phyloP scores from a whole-genome alignment of 2,888 invertebrate genomes.

The Noctua janthina region DNA sequence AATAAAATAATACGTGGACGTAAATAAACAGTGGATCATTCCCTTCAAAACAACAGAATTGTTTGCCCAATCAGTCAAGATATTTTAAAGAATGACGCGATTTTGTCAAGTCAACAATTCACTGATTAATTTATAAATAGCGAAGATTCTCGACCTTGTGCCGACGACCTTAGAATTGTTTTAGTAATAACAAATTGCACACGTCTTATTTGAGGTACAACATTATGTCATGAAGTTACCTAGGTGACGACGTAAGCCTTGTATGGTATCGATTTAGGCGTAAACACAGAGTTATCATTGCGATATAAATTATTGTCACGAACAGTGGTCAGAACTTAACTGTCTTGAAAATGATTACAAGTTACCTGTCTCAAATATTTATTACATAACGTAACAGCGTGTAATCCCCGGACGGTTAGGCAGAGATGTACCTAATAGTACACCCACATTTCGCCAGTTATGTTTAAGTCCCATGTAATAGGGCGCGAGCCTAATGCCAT shows the following conservation, averaged over 20 bases:
- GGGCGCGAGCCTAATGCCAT: no score
- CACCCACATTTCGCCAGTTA: no score
- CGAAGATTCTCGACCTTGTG: slow-evolving; percentile 62
- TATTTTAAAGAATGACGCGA: slow-evolving; percentile 46
- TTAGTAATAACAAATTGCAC: slow-evolving; percentile 62
- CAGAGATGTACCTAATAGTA: no score
- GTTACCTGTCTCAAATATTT: no score
- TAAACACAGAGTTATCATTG: not conserved
- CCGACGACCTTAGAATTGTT: slow-evolving; percentile 61
- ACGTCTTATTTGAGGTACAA: slow-evolving; percentile 34
- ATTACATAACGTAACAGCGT: no score
- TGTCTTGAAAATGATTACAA: not conserved
- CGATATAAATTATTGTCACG: not conserved
- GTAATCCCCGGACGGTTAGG: no score
- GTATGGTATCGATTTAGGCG: slow-evolving; percentile 3
- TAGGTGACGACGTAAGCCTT: slow-evolving; percentile 44
- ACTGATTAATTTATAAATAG: slow-evolving; percentile 55
- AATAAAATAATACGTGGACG: not conserved
- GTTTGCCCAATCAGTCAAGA: slow-evolving; percentile 20
- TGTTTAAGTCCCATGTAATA: no score
- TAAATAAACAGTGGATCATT: not conserved
- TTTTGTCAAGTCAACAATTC: slow-evolving; percentile 38
- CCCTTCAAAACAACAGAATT: not conserved
- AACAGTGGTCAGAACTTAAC: not conserved
- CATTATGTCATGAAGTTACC: slow-evolving; percentile 51